Evolutionary conservation across 2,113 vertebrate species (phyloP), one percentile per base, ranked within the genome.

Genomic region (Lepus europaeus): DNA sequence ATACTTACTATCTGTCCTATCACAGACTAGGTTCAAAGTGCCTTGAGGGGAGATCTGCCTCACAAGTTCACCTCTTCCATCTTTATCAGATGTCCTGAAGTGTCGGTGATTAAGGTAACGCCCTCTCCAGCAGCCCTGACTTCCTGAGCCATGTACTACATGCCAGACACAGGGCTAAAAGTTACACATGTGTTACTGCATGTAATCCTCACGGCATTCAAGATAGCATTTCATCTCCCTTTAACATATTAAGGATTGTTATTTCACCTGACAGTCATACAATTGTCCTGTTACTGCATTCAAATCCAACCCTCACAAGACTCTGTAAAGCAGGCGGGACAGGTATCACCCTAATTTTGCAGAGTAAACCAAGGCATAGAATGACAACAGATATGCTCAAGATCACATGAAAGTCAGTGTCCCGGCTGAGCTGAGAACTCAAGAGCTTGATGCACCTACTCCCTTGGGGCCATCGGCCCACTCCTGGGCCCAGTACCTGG

Each of bases 1-100:
- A 85, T 74, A 96, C 88, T 94, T 90, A 85, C 61, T 76, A 87
- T 78, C 66, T 31, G 45, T 88, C 88, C 79, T 94, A 87, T 59
- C 33, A 72, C 45, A 68, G 9, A 66, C 20, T 16, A 72, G 45
- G 90, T 68, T 93, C 76, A 86, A 61, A 93, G n/a, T 77, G 20
- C 49, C 84, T 80, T 39, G 84, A 63, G 76, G 76, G 87, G 85
- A 22, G 93, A 69, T 63, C 12, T 76, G 69, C 64, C 56, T 45
- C 6, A 27, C 31, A 93, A 79, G 69, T 36, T 78, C 63, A 77
- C 64, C 87, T 80, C 69, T 53, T 89, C 31, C 36, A 77, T 56
- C 86, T 92, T 76, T 17, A 56, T 80, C 59, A 59, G 79, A 76
- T 22, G 33, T 86, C 56, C 14, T 84, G 61, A 72, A 79, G 85